phyloP scores from a whole-genome alignment of 2,113 vertebrate species.

The Bufo bufo region DNA sequence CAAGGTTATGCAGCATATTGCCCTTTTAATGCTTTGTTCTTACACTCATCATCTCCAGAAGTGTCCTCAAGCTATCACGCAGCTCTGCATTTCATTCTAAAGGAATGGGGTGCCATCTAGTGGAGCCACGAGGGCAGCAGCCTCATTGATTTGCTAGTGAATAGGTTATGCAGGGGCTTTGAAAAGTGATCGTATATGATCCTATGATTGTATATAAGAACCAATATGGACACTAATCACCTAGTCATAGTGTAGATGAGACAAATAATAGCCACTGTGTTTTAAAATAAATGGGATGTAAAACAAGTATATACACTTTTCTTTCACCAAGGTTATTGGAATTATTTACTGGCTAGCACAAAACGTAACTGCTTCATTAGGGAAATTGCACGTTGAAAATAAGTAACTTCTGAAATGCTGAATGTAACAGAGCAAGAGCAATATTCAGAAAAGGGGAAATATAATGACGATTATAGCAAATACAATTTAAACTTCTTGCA shows the following conservation, averaged over 20 bases:
- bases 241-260: background rate
- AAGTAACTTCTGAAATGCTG: background rate
- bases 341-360: background rate
- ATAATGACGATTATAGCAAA: slow-evolving; percentile 29
- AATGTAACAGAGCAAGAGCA: too few species aligned
- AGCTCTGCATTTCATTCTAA: slow-evolving; percentile 62
- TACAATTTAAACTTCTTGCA: background rate
- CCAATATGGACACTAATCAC: background rate
- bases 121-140: slow-evolving; percentile 56
- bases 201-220: background rate
- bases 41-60: slow-evolving; percentile 36
- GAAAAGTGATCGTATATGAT: too few species aligned
- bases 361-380: background rate
- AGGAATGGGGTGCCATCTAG: slow-evolving; percentile 78
- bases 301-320: background rate
- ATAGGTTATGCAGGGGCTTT: background rate
- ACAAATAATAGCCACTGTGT: background rate
- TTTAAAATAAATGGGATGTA: background rate
- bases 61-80: slow-evolving; percentile 38
- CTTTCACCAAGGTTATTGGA: background rate
- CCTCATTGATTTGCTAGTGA: background rate
- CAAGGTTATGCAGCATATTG: slow-evolving; percentile 63
- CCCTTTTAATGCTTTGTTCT: slow-evolving; percentile 58
- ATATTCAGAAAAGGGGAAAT: background rate
- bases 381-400: background rate